Base-by-base conservation (phyloP, 1,140 invertebrate genomes). In the Hirudo medicinalis region DNA sequence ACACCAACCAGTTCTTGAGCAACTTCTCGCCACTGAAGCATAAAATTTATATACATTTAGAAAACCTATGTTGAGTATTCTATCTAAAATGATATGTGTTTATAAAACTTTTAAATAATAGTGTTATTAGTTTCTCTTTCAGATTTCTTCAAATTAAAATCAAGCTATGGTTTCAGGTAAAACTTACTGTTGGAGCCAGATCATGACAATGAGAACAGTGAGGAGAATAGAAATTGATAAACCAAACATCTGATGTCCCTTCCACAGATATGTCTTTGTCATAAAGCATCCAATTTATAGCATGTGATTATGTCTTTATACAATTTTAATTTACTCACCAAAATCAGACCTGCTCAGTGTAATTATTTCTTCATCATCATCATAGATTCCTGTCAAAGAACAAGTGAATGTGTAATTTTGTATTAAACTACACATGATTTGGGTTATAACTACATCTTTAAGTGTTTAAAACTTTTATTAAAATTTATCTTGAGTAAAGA, bases 161-260 rank as follows among this genome's bases (percentile, higher is more conserved):
- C 32, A 36, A 36, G 32, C 32, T 3, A 36, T 36, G 32, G 2
- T 27, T 40, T 72, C 43, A n/a, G 36, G n/a, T 36, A 53, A 73
- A 69, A 78, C 82, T 81, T 79, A 85, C 84, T 54, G 79, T 78
- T 69, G 85, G 85, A 43, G 88, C 89, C 71, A 92, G 81, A 63
- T 86, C 84, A 79, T 91, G 90, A 80, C 91, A 94, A 74, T 91
- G 90, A 19, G 87, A 87, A 79, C 91, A 92, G 80, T 88, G 88
- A 13, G 90, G 88, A 15, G 90, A 91, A 80, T 90, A 92, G 79
- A 88, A 92, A 80, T 92, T 91, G 68, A 92, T 85, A 76, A 92
- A 88, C 89, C 90, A 90, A 25, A 89, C 76, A 80, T 82, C 88
- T 60, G 87, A 83, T 25, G 85, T 87, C 54, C 87, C 83, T 72